A percentile compares a stretch with the other conserved stretches of the same genome.
Conservation (phyloP, 2,113 vertebrate genomes). For the Boleophthalmus pectinirostris region DNA sequence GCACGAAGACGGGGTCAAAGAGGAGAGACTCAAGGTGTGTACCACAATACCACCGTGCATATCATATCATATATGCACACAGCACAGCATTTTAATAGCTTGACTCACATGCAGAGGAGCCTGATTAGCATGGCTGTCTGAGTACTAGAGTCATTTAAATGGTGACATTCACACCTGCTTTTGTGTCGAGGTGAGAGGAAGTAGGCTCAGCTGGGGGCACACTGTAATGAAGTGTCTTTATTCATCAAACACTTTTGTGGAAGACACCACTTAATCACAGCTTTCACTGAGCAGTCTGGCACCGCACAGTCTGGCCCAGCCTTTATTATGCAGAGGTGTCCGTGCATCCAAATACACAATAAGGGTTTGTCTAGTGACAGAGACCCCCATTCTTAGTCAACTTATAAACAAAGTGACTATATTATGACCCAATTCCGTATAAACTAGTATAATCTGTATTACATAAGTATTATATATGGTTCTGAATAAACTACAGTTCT, state of each 20-base stretch:
- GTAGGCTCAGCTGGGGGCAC: conserved; percentile 54
- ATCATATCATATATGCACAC: too few species aligned
- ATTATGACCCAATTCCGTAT: background rate
- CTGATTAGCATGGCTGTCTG: conserved; percentile 9
- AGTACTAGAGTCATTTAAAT: conserved; percentile 31
- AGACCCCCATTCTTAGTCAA: background rate
- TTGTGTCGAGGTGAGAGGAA: conserved; percentile 57
- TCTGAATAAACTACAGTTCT: background rate
- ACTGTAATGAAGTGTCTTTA: conserved; percentile 62
- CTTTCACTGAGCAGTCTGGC: conserved; percentile 42
- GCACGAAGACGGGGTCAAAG: conserved; percentile 61
- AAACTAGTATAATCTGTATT: background rate
- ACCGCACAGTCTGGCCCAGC: conserved; percentile 28
- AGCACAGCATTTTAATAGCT: background rate
- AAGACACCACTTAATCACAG: conserved; percentile 51
- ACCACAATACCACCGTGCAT: background rate
- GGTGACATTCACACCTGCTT: conserved; percentile 43
- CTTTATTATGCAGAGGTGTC: conserved; percentile 27
- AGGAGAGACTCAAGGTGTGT: conserved; percentile 74
- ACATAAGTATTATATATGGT: background rate
- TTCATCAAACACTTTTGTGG: conserved; percentile 53
- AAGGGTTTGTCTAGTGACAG: background rate
- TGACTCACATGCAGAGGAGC: background rate
- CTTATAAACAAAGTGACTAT: background rate
- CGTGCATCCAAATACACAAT: conserved; percentile 41